Evolutionary conservation across 2,888 invertebrate species (phyloP).

Genomic region (Hydriomena furcata): DNA sequence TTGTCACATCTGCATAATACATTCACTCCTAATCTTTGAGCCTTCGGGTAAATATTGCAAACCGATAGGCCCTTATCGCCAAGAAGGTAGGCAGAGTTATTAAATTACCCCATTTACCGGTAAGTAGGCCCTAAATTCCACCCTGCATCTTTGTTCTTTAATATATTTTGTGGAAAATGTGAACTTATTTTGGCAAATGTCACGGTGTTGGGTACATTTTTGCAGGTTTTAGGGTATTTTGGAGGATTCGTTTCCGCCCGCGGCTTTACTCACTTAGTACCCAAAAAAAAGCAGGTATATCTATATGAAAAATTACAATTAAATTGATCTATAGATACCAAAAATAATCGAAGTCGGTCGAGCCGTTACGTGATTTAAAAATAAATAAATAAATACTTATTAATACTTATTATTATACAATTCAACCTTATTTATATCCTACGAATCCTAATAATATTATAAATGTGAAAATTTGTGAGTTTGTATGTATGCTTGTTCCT

Average conservation of each 20-base stretch:
- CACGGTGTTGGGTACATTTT: conserved; percentile 10
- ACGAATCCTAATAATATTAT: too few relatives aligned
- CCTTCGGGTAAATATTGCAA: conserved; percentile 62
- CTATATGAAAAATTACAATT: too few relatives aligned
- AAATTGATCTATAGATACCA: too few relatives aligned
- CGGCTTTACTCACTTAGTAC: too few relatives aligned
- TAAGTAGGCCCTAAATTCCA: conserved; percentile 38
- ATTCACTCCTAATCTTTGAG: conserved; percentile 40
- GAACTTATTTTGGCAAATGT: conserved; percentile 14
- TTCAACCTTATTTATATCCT: too few relatives aligned
- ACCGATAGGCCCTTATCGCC: conserved; percentile 64
- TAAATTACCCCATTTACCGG: conserved; percentile 58
- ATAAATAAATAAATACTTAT: too few relatives aligned
- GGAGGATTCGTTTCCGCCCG: neutral
- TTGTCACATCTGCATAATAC: conserved; percentile 27
- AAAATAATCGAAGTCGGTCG: too few relatives aligned
- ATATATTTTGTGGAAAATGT: conserved; percentile 29
- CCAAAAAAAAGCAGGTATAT: too few relatives aligned
- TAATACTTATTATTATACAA: too few relatives aligned
- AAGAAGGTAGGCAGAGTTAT: conserved; percentile 51
- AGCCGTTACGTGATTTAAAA: too few relatives aligned
- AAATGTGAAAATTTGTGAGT: too few relatives aligned
- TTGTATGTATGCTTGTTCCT: too few relatives aligned
- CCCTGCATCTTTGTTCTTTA: conserved; percentile 37
- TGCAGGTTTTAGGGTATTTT: conserved; percentile 1